Conservation (phyloP, 2,888 invertebrate genomes). For the Diarsia rubi region DNA sequence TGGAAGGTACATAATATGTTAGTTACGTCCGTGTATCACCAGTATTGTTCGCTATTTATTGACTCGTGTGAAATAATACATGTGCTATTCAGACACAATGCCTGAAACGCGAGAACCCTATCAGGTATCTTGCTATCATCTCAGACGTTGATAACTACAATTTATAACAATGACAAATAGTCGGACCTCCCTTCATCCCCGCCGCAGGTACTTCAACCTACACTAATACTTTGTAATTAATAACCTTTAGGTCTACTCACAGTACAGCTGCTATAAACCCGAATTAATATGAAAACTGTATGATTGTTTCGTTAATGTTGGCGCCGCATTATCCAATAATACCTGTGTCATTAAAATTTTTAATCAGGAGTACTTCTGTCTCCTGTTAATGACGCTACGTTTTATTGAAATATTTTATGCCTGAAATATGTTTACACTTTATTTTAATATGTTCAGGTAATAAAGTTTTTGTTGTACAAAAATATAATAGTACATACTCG, state of each 20-base stretch:
- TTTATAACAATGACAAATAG: conserved; percentile 61
- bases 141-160: conserved; percentile 57
- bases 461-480: conserved; percentile 28
- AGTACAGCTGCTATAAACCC: conserved; percentile 7
- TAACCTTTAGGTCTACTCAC: conserved; percentile 27
- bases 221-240: conserved; percentile 54
- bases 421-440: conserved; percentile 40
- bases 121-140: conserved; percentile 54
- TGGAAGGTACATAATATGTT: conserved; percentile 36
- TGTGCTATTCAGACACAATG: conserved; percentile 48
- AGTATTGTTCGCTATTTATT: conserved; percentile 68
- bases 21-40: conserved; percentile 53
- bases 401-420: conserved; percentile 48
- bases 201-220: conserved; percentile 31
- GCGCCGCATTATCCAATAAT: conserved; percentile 43
- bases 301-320: conserved; percentile 30
- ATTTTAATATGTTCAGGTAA: conserved; percentile 20
- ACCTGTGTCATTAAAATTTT: conserved; percentile 46
- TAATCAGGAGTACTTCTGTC: conserved; percentile 51
- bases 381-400: conserved; percentile 41
- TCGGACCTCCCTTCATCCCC: conserved; percentile 35
- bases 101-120: conserved; percentile 62
- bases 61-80: conserved; percentile 70
- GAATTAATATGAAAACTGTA: conserved; percentile 24
- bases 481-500: conserved; percentile 2